A percentile compares a stretch with the other conserved stretches of the same genome.
phyloP scores from a whole-genome alignment of 2,113 vertebrate genomes.

The Syrrhaptes paradoxus region DNA sequence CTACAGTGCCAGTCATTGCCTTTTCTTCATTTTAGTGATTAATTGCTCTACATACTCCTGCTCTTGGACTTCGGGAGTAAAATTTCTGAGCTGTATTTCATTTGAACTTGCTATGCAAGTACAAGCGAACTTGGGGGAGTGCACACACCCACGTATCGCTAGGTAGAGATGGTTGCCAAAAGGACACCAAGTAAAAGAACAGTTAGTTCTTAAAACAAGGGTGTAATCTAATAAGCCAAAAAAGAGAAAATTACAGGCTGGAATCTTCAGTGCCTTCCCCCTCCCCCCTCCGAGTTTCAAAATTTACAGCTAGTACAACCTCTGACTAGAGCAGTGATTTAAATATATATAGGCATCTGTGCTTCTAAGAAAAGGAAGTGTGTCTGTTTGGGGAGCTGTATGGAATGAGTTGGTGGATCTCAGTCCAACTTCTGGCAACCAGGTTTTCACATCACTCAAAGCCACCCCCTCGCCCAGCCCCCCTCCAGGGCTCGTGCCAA shows the following conservation, averaged over 20 bases:
- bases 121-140: slow-evolving; percentile 60
- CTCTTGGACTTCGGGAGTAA: slow-evolving; percentile 53
- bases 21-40: slow-evolving; percentile 78
- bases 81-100: slow-evolving; percentile 54
- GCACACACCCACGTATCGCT: slow-evolving; percentile 64
- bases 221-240: slow-evolving; percentile 70
- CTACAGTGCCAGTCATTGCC: slow-evolving; percentile 63
- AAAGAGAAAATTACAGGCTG: slow-evolving; percentile 57
- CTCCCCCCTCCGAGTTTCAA: slow-evolving; percentile 2
- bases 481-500: neutral
- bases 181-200: slow-evolving; percentile 70
- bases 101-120: slow-evolving; percentile 56
- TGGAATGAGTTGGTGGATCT: slow-evolving; percentile 60
- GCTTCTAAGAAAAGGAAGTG: slow-evolving; percentile 62
- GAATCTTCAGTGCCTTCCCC: slow-evolving; percentile 39
- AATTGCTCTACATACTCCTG: slow-evolving; percentile 76
- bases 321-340: slow-evolving; percentile 47
- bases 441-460: slow-evolving; percentile 50
- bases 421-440: slow-evolving; percentile 51
- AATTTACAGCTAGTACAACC: slow-evolving; percentile 53
- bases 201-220: slow-evolving; percentile 69
- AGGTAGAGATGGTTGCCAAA: slow-evolving; percentile 70
- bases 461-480: neutral
- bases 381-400: slow-evolving; percentile 60
- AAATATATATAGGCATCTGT: slow-evolving; percentile 61